Conservation (phyloP, 2,797 vertebrate genomes). For the Sternarchorhynchus goeldii region DNA sequence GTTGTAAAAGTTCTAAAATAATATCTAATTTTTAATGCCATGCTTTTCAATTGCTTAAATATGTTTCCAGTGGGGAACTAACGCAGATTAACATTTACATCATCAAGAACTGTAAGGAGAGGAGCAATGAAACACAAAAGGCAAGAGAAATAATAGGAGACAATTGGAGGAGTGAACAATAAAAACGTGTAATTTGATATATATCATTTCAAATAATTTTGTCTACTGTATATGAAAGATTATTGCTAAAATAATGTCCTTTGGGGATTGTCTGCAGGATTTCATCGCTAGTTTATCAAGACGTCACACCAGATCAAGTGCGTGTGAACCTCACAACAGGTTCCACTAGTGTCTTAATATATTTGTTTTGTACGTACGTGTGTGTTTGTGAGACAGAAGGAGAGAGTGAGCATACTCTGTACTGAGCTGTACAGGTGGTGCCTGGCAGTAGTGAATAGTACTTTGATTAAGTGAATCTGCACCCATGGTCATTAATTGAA, state of each 20-base stretch:
- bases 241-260: background rate
- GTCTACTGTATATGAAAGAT: background rate
- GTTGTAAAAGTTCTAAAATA: too few relatives aligned
- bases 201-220: too few relatives aligned
- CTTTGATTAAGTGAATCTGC: constrained; percentile 10
- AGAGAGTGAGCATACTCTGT: background rate
- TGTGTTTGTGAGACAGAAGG: background rate
- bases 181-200: too few relatives aligned
- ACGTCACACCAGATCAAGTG: constrained; percentile 25
- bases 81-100: too few relatives aligned
- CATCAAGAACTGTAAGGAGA: too few relatives aligned
- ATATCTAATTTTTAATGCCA: too few relatives aligned
- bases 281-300: background rate
- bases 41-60: too few relatives aligned
- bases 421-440: background rate
- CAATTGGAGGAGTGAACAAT: too few relatives aligned
- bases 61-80: too few relatives aligned
- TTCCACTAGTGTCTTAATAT: constrained; percentile 30
- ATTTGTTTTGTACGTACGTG: background rate
- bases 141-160: too few relatives aligned
- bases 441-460: background rate
- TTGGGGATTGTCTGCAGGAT: background rate
- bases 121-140: too few relatives aligned
- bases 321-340: constrained; percentile 16
- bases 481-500: background rate